Conservation (phyloP, 2,797 vertebrate genomes). For the Sebastes goodei region DNA sequence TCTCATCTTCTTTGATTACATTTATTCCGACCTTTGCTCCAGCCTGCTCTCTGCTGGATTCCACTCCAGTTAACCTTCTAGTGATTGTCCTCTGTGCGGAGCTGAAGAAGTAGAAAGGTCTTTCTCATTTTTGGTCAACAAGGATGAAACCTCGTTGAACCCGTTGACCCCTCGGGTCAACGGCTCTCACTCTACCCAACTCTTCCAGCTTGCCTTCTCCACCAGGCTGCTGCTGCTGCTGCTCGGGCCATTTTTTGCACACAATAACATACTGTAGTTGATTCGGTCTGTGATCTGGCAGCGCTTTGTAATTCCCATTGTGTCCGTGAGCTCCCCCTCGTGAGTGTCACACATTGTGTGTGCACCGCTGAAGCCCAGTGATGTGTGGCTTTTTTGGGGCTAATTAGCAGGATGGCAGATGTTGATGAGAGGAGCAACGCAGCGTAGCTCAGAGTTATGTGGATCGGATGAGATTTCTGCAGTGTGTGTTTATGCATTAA, state of each 20-base stretch:
- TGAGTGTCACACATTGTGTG: constrained; percentile 66
- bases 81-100: constrained; percentile 10
- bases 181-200: not conserved
- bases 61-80: constrained; percentile 45
- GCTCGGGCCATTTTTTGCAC: constrained; percentile 2
- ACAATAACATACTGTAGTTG: constrained; percentile 28
- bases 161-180: constrained; percentile 12
- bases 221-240: not conserved
- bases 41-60: constrained; percentile 40
- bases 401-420: constrained; percentile 82
- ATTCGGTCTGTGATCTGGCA: constrained; percentile 46
- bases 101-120: not conserved
- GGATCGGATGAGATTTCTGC: constrained; percentile 24
- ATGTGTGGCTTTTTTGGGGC: constrained; percentile 75
- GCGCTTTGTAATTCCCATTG: constrained; percentile 66
- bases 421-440: constrained; percentile 66
- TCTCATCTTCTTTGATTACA: constrained; percentile 42
- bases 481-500: constrained; percentile 23
- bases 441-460: constrained; percentile 49
- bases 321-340: constrained; percentile 48
- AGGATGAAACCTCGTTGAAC: constrained; percentile 33
- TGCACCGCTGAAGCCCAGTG: constrained; percentile 69
- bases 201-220: not conserved
- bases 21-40: constrained; percentile 37
- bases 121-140: constrained; percentile 6